Evolutionary conservation across 2,888 invertebrate species (phyloP).

Genomic region (Phanerotoma sp.): DNA sequence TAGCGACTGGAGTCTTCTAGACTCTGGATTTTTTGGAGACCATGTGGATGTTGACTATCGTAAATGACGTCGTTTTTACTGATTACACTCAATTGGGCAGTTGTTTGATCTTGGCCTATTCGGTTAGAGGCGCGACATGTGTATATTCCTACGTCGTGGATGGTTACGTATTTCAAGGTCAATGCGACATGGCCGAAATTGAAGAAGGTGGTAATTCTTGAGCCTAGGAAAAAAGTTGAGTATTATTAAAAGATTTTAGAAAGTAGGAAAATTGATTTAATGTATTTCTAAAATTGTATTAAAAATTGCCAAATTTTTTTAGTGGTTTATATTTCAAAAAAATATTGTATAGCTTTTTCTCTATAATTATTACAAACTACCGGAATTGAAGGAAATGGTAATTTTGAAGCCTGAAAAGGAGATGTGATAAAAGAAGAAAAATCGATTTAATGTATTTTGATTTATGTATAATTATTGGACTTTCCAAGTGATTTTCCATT

Average conservation of each 20-base stretch:
- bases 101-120: conserved; percentile 81
- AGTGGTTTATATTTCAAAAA: too few species aligned
- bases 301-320: too few species aligned
- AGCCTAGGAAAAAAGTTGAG: conserved; percentile 62
- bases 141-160: conserved; percentile 87
- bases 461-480: too few species aligned
- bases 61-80: conserved; percentile 84
- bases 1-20: conserved; percentile 82
- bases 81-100: conserved; percentile 79
- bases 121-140: conserved; percentile 87
- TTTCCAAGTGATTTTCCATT: too few species aligned
- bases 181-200: conserved; percentile 95
- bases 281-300: too few species aligned
- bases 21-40: conserved; percentile 86
- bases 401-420: too few species aligned
- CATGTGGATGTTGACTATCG: conserved; percentile 90
- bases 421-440: too few species aligned
- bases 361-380: too few species aligned
- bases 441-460: too few species aligned
- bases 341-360: not conserved
- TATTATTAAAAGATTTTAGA: too few species aligned
- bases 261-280: too few species aligned
- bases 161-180: conserved; percentile 86
- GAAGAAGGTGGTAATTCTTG: conserved; percentile 89
- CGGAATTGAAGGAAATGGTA: too few species aligned